Conservation (phyloP, 2,797 vertebrate genomes). For the Hafferia zeledoni region DNA sequence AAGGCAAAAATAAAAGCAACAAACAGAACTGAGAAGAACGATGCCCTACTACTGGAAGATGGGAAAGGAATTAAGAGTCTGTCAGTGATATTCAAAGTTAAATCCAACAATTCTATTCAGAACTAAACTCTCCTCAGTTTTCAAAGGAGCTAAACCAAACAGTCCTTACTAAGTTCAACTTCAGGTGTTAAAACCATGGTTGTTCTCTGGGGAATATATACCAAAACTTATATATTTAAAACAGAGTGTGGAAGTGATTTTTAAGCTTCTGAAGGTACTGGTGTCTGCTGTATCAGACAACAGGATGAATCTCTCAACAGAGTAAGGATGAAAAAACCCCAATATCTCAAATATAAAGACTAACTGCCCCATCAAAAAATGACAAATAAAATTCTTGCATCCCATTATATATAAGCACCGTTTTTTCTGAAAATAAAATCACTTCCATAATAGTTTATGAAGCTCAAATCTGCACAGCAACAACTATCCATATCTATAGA, state of each 20-base stretch:
- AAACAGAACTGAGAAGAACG: not conserved
- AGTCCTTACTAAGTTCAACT: not conserved
- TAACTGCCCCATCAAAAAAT: not conserved
- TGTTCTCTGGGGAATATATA: not conserved
- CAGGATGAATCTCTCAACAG: not conserved
- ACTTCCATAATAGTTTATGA: not conserved
- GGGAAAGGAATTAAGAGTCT: not conserved
- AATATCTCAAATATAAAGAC: not conserved
- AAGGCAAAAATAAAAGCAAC: not conserved
- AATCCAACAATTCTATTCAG: not conserved
- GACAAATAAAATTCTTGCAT: not conserved
- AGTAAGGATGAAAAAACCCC: not conserved
- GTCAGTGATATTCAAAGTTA: not conserved
- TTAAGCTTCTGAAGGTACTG: not conserved
- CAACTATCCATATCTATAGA: not conserved
- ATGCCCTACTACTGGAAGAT: not conserved
- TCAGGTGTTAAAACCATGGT: not conserved
- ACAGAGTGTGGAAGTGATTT: not conserved
- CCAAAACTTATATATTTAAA: not conserved
- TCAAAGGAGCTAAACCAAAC: not conserved
- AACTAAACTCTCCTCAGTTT: not conserved
- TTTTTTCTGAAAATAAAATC: not conserved
- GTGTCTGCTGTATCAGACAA: not conserved
- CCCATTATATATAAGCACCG: not conserved
- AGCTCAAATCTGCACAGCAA: not conserved